Percentiles rank a stretch among this genome's conserved stretches.
Conservation (phyloP, 1,140 invertebrate species). For the Nebria ingens region DNA sequence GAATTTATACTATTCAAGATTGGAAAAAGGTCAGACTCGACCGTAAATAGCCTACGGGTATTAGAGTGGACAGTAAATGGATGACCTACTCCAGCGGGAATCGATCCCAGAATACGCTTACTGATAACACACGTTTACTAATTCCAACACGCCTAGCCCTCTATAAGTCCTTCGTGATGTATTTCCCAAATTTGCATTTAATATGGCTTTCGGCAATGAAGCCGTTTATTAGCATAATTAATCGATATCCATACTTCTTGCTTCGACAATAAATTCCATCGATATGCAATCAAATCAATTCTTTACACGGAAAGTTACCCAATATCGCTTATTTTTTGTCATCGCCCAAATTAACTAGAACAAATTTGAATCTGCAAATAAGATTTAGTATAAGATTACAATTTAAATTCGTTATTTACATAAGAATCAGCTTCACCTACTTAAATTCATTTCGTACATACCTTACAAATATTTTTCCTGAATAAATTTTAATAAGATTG, state of each 20-base stretch:
- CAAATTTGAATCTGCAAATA: too few species aligned
- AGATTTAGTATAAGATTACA: too few species aligned
- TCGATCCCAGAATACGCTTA: neutral
- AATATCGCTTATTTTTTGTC: too few species aligned
- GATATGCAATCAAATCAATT: too few species aligned
- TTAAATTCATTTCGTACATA: too few species aligned
- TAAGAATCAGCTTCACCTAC: too few species aligned
- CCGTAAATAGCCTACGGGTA: conserved; percentile 1
- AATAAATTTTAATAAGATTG: too few species aligned
- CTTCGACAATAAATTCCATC: too few species aligned
- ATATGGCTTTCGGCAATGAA: conserved; percentile 1
- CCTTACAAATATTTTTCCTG: too few species aligned
- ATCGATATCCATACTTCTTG: neutral
- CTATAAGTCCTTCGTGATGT: conserved; percentile 4
- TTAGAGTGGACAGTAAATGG: conserved; percentile 2
- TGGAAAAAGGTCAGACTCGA: neutral
- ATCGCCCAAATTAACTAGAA: too few species aligned
- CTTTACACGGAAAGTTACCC: too few species aligned
- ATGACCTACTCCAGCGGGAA: neutral
- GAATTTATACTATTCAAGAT: conserved; percentile 2
- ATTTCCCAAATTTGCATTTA: conserved; percentile 8
- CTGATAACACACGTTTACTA: conserved; percentile 9
- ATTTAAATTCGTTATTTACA: too few species aligned
- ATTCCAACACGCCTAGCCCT: neutral
- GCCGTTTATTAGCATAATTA: conserved; percentile 1